Evolutionary conservation across 2,888 invertebrate species (phyloP), one percentile per base, ranked within the genome.

Genomic region (Sinhomidia bicolor): DNA sequence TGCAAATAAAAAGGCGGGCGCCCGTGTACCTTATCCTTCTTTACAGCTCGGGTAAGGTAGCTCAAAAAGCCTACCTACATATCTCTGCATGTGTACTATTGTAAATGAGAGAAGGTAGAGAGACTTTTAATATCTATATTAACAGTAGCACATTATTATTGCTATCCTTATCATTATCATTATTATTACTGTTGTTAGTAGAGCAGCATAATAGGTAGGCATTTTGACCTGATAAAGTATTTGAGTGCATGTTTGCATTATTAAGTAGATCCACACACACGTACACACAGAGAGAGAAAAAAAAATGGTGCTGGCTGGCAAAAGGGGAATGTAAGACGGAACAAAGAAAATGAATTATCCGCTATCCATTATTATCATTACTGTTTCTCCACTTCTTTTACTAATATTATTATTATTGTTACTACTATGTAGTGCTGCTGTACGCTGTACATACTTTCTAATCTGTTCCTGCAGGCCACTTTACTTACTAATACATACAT

Each of bases 291-390:
- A n/a, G n/a, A n/a, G n/a, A n/a, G n/a, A n/a, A n/a, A n/a, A n/a
- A n/a, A n/a, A n/a, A n/a, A n/a, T n/a, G n/a, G n/a, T 54, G 6
- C 54, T 23, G 17, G 23, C 41, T 20, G 23, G n/a, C 12, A 74
- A 20, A 47, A 47, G 14, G 29, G 14, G 36, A 41, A 74, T 44
- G 32, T 74, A 12, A n/a, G 23, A 26, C 32, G 54, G 76, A 65
- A 85, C 85, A 85, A 78, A 85, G 85, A 81, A 74, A 86, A 81
- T 86, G 86, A 86, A 81, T 81, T 86, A 86, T 81, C 62, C 86
- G 41, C 60, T 86, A 85, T 85, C 85, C 85, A 79, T 80, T 80
- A 79, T 71, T 44, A 65, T 36, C 51, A 68, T 65, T 32, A 47
- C 74, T 44, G 20, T n/a, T n/a, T n/a, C n/a, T 41, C 62, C 14